Base-by-base conservation (phyloP, 1,140 invertebrate species). In the Panagrolaimus sp. region DNA sequence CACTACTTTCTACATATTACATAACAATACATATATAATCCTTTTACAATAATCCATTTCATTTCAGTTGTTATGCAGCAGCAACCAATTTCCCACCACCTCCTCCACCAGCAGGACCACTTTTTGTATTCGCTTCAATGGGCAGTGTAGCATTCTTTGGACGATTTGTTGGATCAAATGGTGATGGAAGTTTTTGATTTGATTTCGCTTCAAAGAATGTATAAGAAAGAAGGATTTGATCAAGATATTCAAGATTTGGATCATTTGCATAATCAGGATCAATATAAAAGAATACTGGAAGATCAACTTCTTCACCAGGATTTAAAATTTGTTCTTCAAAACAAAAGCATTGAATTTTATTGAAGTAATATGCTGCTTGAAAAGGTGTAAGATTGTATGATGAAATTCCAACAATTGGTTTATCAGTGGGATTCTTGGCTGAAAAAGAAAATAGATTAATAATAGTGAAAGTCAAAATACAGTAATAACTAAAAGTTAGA, bases 271-370 rank as follows among this genome's bases (percentile, higher is more conserved):
- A 94, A 77, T 97, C 94, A 1, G 96, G 95, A 86, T 99, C 96
- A 74, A 99, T 94, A 84, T 96, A 99, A 84, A 99, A 99, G 83
- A 99, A 98, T 32, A 99, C 96, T 66, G 96, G 96, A 91, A 99
- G 94, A 83, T 98, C 95, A 63, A 98, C 93, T 91, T 97, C 89
- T 88, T 98, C 96, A 83, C 93, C 89, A 8, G 96, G 94, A 87
- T 96, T 96, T 0, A 99, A 86, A 82, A 90, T 89, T 85, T 99
- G 96, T 84, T 99, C 96, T 85, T 99, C 96, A 85, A 99, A 99
- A 84, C 96, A 99, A 84, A 99, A 99, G 86, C 96, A 99, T 86
- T 98, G 96, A 73, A 99, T 98, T 88, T 99, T 99, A 85, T 98
- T 98, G 82, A 99, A 98, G 87, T 99, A 98, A 77, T 91, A 90